Base-by-base conservation (phyloP, 1,140 invertebrate species). In the Drosophila obscura region DNA sequence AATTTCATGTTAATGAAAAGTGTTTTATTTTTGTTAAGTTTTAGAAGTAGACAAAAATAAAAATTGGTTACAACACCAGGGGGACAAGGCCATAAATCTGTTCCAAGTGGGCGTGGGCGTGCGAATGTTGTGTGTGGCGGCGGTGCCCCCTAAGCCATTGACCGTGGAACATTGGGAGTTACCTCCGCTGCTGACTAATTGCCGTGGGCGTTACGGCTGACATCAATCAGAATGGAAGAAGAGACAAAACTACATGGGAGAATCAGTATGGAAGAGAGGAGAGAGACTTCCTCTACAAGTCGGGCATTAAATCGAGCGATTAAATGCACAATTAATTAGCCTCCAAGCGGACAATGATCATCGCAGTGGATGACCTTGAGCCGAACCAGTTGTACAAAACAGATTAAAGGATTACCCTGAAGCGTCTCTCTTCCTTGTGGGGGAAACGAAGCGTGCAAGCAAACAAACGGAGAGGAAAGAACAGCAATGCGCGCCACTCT, bases 301-400 rank as follows among this genome's bases (percentile, higher is more conserved):
- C 55, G 56, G 49, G 69, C 64, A 73, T 61, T 79, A 87, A 85
- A 85, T 85, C 81, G 78, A 87, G 63, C 83, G 83, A 88, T 87
- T 87, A 82, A 87, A 82, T 67, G 82, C 50, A 62, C 75, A 87
- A 87, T 88, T 87, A 87, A 88, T 88, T 88, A 87, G 66, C 60
- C 57, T 35, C 22, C 46, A 67, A 58, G 66, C 65, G 63, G 69
- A 51, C 61, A 61, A 48, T 9, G 19, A n/a, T 62, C 11, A 35
- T 41, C 28, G 28, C 69, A 55, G 41, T 56, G 59, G 52, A 45
- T 73, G 83, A 87, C 75, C 82, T 87, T 87, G 83, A 60, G 48
- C 57, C 35, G 72, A 78, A 72, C 76, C 73, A 72, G 71, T 76
- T 80, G 52, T 59, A 51, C 43, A 60, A 55, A 61, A 74, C 71